These are phyloP conservation scores for Chloroceryle aenea DNA, from an alignment of 2,113 vertebrate species.

Conservation along the genomic window DNA sequence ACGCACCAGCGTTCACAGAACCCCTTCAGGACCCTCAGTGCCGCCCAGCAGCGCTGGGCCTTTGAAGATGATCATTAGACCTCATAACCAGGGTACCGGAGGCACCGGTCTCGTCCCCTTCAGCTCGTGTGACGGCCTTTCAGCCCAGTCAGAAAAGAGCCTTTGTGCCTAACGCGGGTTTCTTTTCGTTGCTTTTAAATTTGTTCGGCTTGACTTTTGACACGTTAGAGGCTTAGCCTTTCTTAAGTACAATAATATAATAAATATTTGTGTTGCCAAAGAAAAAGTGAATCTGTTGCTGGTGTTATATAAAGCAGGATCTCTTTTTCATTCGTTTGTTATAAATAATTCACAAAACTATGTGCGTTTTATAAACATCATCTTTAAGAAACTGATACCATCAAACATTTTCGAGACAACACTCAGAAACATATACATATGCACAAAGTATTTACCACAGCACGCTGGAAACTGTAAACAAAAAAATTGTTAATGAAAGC, in stretches of 20 bases:
- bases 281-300: constrained; percentile 62
- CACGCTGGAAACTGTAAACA: constrained; percentile 50
- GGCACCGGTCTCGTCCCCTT: constrained; percentile 39
- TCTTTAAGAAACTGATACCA: constrained; percentile 61
- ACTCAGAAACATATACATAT: constrained; percentile 37
- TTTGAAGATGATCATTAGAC: constrained; percentile 67
- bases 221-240: constrained; percentile 66
- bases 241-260: constrained; percentile 67
- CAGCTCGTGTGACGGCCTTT: constrained; percentile 58
- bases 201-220: constrained; percentile 79
- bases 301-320: constrained; percentile 60
- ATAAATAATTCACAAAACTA: constrained; percentile 73
- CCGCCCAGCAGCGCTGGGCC: constrained; percentile 29
- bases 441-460: constrained; percentile 47
- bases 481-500: constrained; percentile 64
- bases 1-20: not conserved
- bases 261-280: constrained; percentile 76
- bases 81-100: constrained; percentile 39
- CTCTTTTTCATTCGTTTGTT: constrained; percentile 66
- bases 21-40: constrained; percentile 43
- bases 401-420: constrained; percentile 69
- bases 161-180: constrained; percentile 74
- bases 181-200: constrained; percentile 77
- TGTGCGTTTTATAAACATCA: constrained; percentile 69
- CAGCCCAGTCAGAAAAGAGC: constrained; percentile 71